phyloP scores from a whole-genome alignment of 2,113 vertebrate genomes.

The Petrocephalus microphthalmus region DNA sequence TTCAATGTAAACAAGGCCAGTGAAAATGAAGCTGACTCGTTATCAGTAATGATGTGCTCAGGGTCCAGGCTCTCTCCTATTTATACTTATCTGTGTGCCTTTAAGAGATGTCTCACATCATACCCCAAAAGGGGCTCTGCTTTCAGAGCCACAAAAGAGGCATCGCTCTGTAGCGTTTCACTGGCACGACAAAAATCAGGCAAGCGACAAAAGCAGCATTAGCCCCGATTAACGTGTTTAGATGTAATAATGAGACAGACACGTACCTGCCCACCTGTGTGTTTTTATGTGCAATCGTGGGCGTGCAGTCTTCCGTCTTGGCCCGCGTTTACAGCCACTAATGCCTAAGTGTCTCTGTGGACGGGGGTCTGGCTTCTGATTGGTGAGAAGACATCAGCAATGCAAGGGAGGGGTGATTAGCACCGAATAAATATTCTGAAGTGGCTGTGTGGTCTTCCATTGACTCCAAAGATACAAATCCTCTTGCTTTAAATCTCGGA shows the following conservation, averaged over 20 bases:
- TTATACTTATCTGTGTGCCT: neutral
- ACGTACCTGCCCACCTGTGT: neutral
- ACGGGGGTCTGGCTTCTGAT: neutral
- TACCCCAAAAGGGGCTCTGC: neutral
- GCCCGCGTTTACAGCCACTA: neutral
- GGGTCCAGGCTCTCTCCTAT: neutral
- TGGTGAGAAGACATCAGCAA: neutral
- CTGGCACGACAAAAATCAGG: neutral
- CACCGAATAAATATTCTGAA: neutral
- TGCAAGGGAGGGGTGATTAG: neutral
- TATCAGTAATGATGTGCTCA: neutral
- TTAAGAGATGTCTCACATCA: neutral
- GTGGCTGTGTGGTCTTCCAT: neutral
- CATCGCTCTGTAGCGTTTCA: neutral
- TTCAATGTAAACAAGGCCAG: neutral
- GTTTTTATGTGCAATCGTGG: neutral
- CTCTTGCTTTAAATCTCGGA: slow-evolving; percentile 13
- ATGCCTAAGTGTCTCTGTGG: neutral
- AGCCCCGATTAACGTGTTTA: neutral
- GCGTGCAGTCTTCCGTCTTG: neutral
- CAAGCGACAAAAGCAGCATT: neutral
- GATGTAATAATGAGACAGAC: neutral
- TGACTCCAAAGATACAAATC: neutral
- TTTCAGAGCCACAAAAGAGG: neutral
- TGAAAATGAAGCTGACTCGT: neutral